These are phyloP conservation scores for Brassicogethes aeneus DNA, from an alignment of 2,888 invertebrate genomes.

Conservation along the genomic window DNA sequence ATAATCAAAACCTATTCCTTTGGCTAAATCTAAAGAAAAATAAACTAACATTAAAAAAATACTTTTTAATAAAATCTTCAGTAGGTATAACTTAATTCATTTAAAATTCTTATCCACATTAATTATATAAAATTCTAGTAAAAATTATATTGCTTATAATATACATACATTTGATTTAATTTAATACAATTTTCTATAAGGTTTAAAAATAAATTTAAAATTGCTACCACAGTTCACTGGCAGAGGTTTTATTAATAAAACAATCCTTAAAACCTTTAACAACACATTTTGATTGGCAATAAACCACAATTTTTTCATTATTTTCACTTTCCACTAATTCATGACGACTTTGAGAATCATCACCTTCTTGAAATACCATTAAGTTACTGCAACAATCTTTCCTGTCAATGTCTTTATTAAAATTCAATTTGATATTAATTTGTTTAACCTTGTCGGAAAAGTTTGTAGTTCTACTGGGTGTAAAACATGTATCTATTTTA, in stretches of 20 bases:
- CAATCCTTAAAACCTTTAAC: slow-evolving; percentile 53
- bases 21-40: too few species aligned
- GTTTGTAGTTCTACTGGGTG: slow-evolving; percentile 26
- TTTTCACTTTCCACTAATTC: slow-evolving; percentile 8
- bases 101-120: too few species aligned
- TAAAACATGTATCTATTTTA: slow-evolving; percentile 34
- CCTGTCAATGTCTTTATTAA: slow-evolving; percentile 14
- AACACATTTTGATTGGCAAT: slow-evolving; percentile 46
- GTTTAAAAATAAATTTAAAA: too few species aligned
- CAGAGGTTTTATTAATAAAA: slow-evolving; percentile 46
- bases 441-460: slow-evolving; percentile 24
- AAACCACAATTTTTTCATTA: slow-evolving; percentile 13
- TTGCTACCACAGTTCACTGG: slow-evolving; percentile 47
- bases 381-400: slow-evolving; percentile 31
- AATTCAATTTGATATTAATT: slow-evolving; percentile 26
- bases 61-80: too few species aligned
- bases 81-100: too few species aligned
- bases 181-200: too few species aligned
- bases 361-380: slow-evolving; percentile 26
- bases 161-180: too few species aligned
- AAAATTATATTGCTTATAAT: too few species aligned
- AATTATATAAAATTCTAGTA: too few species aligned
- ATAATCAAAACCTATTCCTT: too few species aligned
- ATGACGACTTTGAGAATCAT: slow-evolving; percentile 3
- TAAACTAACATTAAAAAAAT: too few species aligned